phyloP scores from a whole-genome alignment of 2,888 invertebrate genomes.

The Trichogramma dendrolimi region DNA sequence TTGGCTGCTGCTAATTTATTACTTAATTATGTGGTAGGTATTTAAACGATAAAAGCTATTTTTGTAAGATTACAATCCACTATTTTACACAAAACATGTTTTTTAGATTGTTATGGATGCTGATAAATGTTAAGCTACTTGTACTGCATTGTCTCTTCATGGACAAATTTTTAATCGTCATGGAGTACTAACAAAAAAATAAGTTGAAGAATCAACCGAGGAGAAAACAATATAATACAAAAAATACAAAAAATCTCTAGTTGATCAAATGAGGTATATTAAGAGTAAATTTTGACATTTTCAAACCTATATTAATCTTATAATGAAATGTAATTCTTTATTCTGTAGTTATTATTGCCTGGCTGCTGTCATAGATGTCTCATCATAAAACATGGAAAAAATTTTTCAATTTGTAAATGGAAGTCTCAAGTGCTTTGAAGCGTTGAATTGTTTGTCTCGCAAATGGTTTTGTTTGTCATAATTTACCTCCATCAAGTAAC shows the following conservation, averaged over 20 bases:
- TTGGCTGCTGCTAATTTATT: constrained; percentile 91
- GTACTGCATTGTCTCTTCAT: constrained; percentile 64
- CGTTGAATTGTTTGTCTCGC: constrained; percentile 85
- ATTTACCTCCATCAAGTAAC: constrained; percentile 73
- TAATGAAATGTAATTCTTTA: constrained; percentile 10
- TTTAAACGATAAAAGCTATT: neutral
- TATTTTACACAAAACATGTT: constrained; percentile 13
- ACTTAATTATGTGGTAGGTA: constrained; percentile 74
- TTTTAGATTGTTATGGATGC: constrained; percentile 70
- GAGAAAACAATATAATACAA: constrained; percentile 59
- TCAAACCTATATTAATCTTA: neutral
- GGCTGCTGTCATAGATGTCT: constrained; percentile 78
- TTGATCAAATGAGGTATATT: constrained; percentile 79
- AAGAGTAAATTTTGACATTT: constrained; percentile 31
- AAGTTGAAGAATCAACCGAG: constrained; percentile 58
- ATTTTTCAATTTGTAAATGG: constrained; percentile 73
- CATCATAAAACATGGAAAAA: constrained; percentile 80
- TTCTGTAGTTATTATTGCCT: constrained; percentile 71
- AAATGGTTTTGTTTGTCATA: constrained; percentile 83
- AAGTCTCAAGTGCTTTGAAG: constrained; percentile 89
- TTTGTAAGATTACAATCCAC: neutral
- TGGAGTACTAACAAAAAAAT: constrained; percentile 70
- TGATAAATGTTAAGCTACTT: constrained; percentile 69
- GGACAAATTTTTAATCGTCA: constrained; percentile 70
- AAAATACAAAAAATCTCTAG: constrained; percentile 88